phyloP scores from a whole-genome alignment of 1,140 invertebrate genomes.

The Triops cancriformis region DNA sequence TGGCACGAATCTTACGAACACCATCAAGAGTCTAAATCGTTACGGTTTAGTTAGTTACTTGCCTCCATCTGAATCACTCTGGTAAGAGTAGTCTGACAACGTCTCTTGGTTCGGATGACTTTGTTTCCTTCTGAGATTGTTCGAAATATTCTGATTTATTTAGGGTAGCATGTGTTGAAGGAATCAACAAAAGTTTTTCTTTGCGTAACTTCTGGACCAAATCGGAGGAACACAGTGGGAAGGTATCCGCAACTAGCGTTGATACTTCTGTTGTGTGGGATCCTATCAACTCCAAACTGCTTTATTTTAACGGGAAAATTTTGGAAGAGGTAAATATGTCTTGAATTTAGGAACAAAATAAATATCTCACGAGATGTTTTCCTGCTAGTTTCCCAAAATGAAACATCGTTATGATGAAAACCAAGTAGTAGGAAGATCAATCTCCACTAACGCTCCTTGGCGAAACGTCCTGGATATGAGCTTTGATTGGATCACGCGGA shows the following conservation, averaged over 20 bases:
- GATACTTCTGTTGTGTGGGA: neutral
- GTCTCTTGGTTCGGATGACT: neutral
- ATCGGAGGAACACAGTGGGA: neutral
- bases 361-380: neutral
- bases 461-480: neutral
- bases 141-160: no score
- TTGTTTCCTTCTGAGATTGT: no score
- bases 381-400: neutral
- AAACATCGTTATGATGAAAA: neutral
- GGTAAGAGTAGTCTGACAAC: neutral
- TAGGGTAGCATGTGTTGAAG: neutral
- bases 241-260: neutral
- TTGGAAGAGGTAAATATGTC: neutral
- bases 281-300: neutral
- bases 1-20: neutral
- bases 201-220: neutral
- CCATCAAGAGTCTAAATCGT: neutral
- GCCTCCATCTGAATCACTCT: neutral
- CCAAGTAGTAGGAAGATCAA: neutral
- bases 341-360: neutral
- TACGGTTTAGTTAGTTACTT: neutral
- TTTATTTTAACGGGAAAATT: neutral
- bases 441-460: neutral
- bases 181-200: neutral
- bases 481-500: neutral